Evolutionary conservation across 2,888 invertebrate species (phyloP).

Genomic region (Erannis defoliaria): DNA sequence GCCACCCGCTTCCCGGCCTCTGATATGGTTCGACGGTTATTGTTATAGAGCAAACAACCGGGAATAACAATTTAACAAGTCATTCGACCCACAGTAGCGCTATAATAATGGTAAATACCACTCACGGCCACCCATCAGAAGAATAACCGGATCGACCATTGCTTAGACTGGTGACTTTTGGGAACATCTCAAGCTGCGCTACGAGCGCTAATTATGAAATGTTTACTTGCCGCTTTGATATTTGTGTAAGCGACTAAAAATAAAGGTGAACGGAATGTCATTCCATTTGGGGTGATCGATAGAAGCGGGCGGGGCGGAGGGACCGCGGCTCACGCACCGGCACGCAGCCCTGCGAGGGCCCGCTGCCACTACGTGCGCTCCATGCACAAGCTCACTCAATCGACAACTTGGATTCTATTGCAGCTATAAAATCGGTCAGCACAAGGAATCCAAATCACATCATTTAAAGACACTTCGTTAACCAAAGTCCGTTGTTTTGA

Average conservation of each 20-base stretch:
- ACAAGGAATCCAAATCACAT: slow-evolving; percentile 17
- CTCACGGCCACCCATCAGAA: too few relatives aligned
- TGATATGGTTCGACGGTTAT: too few relatives aligned
- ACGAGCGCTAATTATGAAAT: too few relatives aligned
- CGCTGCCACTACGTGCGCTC: slow-evolving; percentile 62
- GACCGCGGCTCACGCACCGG: slow-evolving; percentile 70
- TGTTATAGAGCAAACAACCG: too few relatives aligned
- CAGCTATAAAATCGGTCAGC: slow-evolving; percentile 53
- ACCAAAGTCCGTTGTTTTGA: background rate
- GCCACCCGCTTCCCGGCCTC: too few relatives aligned
- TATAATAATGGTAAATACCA: too few relatives aligned
- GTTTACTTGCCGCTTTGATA: slow-evolving; percentile 19
- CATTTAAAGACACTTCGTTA: background rate
- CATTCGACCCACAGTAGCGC: too few relatives aligned
- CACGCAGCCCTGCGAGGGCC: slow-evolving; percentile 65
- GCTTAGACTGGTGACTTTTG: too few relatives aligned
- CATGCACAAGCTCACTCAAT: slow-evolving; percentile 61
- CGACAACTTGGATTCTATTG: slow-evolving; percentile 49
- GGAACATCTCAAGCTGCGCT: too few relatives aligned
- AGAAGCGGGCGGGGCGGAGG: slow-evolving; percentile 51
- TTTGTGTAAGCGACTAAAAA: slow-evolving; percentile 18
- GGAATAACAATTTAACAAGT: too few relatives aligned
- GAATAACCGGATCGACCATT: too few relatives aligned
- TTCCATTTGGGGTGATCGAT: slow-evolving; percentile 54
- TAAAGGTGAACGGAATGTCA: slow-evolving; percentile 33